Evolutionary conservation across 2,888 invertebrate genomes (phyloP), one percentile per base, ranked within the genome.

Genomic region (Hecatera dysodea): DNA sequence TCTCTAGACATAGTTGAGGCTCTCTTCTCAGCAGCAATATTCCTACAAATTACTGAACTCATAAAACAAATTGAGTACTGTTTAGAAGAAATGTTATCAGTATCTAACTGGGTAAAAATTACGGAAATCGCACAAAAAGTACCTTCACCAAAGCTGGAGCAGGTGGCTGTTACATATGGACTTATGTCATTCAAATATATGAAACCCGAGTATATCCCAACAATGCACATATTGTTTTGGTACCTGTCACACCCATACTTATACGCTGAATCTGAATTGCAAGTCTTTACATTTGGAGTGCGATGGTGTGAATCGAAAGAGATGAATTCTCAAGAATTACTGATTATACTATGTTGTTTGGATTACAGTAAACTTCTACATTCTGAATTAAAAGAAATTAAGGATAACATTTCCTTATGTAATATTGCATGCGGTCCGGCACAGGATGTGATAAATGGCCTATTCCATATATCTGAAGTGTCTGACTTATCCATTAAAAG

Each of bases 221-320:
- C 91, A 50, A 85, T 95, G 42, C 79, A 90, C 7, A 92, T 87
- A 77, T 82, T 96, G 0, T 91, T 89, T 50, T 96, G 95, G 95
- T 95, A 95, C 70, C 86, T 96, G 17, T 95, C 95, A 27, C 94
- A 95, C 73, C 91, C 94, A 59, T 91, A 92, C 78, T 87, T 95
- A 72, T 87, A 93, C 73, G 74, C 87, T 2, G 81, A 86, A 2
- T 89, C 77, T 80, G 96, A 96, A 84, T 75, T 92, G 57, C 86
- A 91, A 61, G 93, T 94, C 0, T 95, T 94, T 66, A 89, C 90
- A 80, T 95, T 95, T 89, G 95, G 95, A 19, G 75, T 90, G n/a
- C 62, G 92, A 36, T 96, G 95, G 95, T 84, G 93, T 19, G 66
- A 81, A 27, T 81, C 80, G 8, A 83, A 86, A 50, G 89, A 91